Conservation (phyloP, 2,888 invertebrate species). For the Sinopyrophorus schimmeli region DNA sequence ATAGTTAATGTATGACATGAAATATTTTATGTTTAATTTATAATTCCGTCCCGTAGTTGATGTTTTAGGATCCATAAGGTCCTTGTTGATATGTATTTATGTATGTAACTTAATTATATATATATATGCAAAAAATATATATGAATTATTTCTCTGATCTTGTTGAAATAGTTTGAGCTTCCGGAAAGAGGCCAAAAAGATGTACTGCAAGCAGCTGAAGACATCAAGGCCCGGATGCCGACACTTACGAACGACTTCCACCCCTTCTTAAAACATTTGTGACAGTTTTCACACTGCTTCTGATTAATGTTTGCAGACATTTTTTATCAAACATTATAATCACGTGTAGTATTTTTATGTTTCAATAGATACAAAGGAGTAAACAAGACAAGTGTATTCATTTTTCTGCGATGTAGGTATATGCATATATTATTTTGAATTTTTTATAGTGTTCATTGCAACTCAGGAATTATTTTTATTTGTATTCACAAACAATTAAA, state of each 20-base stretch:
- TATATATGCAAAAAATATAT: conserved; percentile 27
- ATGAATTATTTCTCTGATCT: conserved; percentile 22
- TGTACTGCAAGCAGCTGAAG: conserved; percentile 25
- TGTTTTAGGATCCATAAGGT: conserved; percentile 35
- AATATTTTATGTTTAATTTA: conserved; percentile 41
- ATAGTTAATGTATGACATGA: conserved; percentile 22
- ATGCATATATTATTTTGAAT: too few relatives aligned
- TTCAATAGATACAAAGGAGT: too few relatives aligned
- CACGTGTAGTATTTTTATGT: conserved; percentile 28
- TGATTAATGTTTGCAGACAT: conserved; percentile 32
- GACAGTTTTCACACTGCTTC: conserved; percentile 30
- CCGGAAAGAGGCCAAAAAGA: conserved; percentile 19
- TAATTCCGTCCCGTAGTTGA: conserved; percentile 47
- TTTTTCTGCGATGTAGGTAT: too few relatives aligned
- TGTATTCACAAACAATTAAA: too few relatives aligned
- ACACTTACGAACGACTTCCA: conserved; percentile 37
- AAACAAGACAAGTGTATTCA: too few relatives aligned
- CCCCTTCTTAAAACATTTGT: conserved; percentile 35
- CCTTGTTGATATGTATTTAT: conserved; percentile 49
- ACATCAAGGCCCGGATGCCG: conserved; percentile 24
- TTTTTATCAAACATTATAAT: conserved; percentile 21
- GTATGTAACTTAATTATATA: conserved; percentile 46
- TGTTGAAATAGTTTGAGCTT: conserved; percentile 7
- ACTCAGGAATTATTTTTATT: too few relatives aligned
- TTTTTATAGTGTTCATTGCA: too few relatives aligned